Evolutionary conservation across 1,140 invertebrate species (phyloP).

Genomic region (Orussus abietinus): DNA sequence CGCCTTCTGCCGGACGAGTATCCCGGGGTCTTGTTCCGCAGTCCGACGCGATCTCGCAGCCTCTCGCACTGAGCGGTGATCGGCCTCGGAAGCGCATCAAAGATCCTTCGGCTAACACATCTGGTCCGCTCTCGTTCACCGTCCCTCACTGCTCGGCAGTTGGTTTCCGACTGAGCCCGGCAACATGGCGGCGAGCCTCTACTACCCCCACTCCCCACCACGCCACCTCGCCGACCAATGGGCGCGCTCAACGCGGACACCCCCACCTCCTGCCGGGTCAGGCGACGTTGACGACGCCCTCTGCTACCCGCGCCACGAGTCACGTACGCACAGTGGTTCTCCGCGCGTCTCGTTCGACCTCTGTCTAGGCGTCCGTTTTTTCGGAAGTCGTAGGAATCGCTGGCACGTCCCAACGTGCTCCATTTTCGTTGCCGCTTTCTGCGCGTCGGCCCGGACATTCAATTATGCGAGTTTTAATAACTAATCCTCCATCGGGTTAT

Average conservation of each 20-base stretch:
- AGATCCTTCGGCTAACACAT: constrained; percentile 48
- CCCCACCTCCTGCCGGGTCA: constrained; percentile 13
- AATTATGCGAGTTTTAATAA: too few species aligned
- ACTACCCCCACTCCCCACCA: constrained; percentile 2
- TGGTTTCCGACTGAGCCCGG: constrained; percentile 49
- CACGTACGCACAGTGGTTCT: constrained; percentile 23
- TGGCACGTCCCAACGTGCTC: too few species aligned
- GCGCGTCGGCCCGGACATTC: too few species aligned
- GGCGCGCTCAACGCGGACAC: constrained; percentile 1
- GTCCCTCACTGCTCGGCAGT: constrained; percentile 52
- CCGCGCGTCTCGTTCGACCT: too few species aligned
- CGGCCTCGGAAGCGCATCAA: constrained; percentile 50
- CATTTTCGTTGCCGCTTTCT: too few species aligned
- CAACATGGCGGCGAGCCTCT: constrained; percentile 33
- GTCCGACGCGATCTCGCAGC: constrained; percentile 39
- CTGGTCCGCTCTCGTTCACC: constrained; percentile 44
- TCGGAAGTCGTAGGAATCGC: too few species aligned
- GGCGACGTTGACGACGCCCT: constrained; percentile 24
- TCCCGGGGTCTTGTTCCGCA: constrained; percentile 18
- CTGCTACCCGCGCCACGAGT: constrained; percentile 22
- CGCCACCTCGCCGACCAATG: background rate
- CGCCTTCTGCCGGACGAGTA: constrained; percentile 24
- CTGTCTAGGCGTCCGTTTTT: too few species aligned
- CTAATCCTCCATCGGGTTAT: too few species aligned
- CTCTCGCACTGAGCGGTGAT: constrained; percentile 41